Percentiles rank a stretch among this genome's conserved stretches.
These are phyloP conservation scores for Trachelus troglodyta DNA, from an alignment of 2,888 invertebrate genomes.

Conservation along the genomic window DNA sequence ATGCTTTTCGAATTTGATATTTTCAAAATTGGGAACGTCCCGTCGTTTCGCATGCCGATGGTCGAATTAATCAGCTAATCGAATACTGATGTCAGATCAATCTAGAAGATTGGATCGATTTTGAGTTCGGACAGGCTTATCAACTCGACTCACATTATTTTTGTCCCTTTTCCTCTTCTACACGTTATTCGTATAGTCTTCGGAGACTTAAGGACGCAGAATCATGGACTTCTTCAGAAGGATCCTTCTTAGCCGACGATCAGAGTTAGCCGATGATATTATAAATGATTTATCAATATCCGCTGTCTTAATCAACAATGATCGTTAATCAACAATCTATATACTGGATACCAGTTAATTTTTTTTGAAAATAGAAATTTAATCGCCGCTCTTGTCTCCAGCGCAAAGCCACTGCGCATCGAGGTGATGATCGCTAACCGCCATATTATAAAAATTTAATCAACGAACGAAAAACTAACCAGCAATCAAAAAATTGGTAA, in stretches of 20 bases:
- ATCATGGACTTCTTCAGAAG: neutral
- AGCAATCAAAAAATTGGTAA: neutral
- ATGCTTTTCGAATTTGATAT: neutral
- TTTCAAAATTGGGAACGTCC: neutral
- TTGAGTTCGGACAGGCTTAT: neutral
- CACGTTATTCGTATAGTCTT: neutral
- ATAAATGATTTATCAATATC: neutral
- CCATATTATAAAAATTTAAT: neutral
- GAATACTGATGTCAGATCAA: neutral
- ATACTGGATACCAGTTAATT: neutral
- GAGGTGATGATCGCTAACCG: neutral
- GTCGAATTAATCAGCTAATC: neutral
- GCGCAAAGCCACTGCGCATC: neutral
- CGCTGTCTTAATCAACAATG: neutral
- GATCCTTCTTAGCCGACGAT: slow-evolving; percentile 4
- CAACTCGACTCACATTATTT: neutral
- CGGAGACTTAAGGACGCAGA: neutral
- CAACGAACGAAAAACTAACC: neutral
- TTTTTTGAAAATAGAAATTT: neutral
- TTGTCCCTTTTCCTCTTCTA: neutral
- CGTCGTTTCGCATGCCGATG: neutral
- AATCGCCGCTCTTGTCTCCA: too few species aligned
- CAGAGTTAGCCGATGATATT: slow-evolving; percentile 10
- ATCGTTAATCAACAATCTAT: neutral
- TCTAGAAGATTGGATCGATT: neutral